Evolutionary conservation across 2,797 vertebrate species (phyloP).

Genomic region (Neosilurus hyrtlii): DNA sequence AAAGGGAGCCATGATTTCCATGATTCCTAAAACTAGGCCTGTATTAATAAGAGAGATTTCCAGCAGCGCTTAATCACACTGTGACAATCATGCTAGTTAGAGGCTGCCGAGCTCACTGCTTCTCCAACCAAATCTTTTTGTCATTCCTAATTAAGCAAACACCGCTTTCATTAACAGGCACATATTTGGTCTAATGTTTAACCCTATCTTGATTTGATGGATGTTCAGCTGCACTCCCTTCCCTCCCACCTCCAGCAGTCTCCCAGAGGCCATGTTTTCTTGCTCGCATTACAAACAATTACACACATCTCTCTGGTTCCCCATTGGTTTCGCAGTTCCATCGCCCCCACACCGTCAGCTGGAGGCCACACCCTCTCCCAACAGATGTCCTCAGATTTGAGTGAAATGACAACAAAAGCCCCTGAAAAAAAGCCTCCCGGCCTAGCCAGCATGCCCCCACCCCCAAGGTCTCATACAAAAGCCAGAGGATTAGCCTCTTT

Average conservation of each 20-base stretch:
- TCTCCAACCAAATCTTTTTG: constrained; percentile 40
- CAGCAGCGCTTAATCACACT: constrained; percentile 51
- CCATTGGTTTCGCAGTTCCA: constrained; percentile 57
- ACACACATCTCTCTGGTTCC: constrained; percentile 68
- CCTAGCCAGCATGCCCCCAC: constrained; percentile 56
- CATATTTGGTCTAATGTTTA: constrained; percentile 75
- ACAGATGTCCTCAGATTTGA: constrained; percentile 75
- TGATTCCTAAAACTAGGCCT: constrained; percentile 28
- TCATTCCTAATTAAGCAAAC: constrained; percentile 64
- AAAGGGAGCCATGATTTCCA: constrained; percentile 10
- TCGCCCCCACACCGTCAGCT: constrained; percentile 57
- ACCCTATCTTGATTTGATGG: constrained; percentile 67
- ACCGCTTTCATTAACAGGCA: constrained; percentile 71
- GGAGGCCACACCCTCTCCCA: constrained; percentile 55
- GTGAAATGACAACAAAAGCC: constrained; percentile 56
- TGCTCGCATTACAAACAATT: constrained; percentile 73
- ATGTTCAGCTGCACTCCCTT: constrained; percentile 59
- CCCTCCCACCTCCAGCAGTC: constrained; percentile 35
- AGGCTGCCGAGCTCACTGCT: constrained; percentile 32
- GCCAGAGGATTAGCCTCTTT: constrained; percentile 66
- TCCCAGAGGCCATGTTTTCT: constrained; percentile 68
- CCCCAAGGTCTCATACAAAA: constrained; percentile 61
- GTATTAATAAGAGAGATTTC: constrained; percentile 45
- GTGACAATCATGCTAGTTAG: constrained; percentile 52
- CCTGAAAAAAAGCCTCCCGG: constrained; percentile 50